A percentile compares a stretch with the other conserved stretches of the same genome.
These are phyloP conservation scores for Porites australiensis DNA, from an alignment of 64 coral and sea anemone genomes.

Conservation along the genomic window DNA sequence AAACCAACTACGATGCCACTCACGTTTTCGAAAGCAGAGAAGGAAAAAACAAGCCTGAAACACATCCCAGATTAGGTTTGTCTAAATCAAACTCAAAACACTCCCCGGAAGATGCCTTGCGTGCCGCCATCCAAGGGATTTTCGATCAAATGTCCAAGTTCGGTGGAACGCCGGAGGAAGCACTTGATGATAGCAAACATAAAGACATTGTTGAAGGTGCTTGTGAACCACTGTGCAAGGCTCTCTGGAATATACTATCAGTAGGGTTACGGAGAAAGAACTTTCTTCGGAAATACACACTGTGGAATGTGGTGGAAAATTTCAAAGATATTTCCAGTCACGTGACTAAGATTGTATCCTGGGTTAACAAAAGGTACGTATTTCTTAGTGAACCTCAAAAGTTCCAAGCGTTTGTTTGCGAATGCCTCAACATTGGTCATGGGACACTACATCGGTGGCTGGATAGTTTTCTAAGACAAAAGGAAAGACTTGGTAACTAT, in stretches of 20 bases:
- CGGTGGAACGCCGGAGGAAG: neutral
- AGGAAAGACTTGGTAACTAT: constrained; percentile 4
- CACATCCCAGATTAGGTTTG: neutral
- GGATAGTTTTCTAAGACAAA: neutral
- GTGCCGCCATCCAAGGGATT: neutral
- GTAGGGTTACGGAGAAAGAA: constrained; percentile 26
- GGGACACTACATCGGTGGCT: constrained; percentile 29
- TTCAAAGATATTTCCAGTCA: constrained; percentile 20
- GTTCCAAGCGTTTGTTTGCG: constrained; percentile 44
- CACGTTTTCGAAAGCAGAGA: neutral
- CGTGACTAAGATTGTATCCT: neutral
- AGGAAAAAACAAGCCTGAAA: neutral
- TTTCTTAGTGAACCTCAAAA: neutral
- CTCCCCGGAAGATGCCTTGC: neutral
- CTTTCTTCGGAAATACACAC: constrained; percentile 4
- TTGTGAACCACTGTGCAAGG: neutral
- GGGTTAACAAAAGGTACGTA: constrained; percentile 5
- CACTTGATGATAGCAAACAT: constrained; percentile 15
- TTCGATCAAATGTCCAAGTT: neutral
- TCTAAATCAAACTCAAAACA: neutral
- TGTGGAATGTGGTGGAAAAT: constrained; percentile 12
- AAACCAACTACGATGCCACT: neutral
- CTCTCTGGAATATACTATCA: constrained; percentile 39
- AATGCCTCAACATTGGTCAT: constrained; percentile 30
- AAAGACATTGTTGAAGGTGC: neutral